phyloP scores from a whole-genome alignment of 92 coral and sea anemone species.

The Nematostella vectensis region DNA sequence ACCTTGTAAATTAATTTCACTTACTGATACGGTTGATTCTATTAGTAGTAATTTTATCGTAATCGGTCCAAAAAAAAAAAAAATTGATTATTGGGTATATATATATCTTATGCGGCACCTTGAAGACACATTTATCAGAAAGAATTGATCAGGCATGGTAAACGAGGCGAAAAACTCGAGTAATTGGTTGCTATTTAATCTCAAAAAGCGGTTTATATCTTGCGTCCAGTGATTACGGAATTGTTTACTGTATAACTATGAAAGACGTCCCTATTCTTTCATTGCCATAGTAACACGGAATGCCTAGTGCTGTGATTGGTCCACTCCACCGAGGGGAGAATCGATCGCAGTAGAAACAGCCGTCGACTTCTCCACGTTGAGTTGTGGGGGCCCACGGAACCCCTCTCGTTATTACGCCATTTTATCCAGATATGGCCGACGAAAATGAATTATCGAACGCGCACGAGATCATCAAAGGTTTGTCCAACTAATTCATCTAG shows the following conservation, averaged over 20 bases:
- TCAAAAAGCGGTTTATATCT: neutral
- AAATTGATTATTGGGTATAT: too few species aligned
- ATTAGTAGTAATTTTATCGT: too few species aligned
- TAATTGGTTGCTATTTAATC: neutral
- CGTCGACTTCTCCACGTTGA: constrained; percentile 4
- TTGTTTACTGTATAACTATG: constrained; percentile 4
- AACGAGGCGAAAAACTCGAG: too few species aligned
- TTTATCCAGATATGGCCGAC: constrained; percentile 75
- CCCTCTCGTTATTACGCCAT: constrained; percentile 28
- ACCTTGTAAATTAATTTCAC: too few species aligned
- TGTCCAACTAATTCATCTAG: neutral
- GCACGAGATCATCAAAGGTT: constrained; percentile 85
- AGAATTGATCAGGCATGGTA: too few species aligned
- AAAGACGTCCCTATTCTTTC: constrained; percentile 20
- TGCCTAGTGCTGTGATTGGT: constrained; percentile 59
- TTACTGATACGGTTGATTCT: too few species aligned
- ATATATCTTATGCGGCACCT: too few species aligned
- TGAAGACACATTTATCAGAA: too few species aligned
- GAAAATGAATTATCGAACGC: constrained; percentile 82
- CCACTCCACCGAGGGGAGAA: constrained; percentile 2
- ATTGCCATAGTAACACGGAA: constrained; percentile 43
- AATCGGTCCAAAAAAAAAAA: too few species aligned
- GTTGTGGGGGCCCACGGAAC: too few species aligned
- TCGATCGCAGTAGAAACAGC: constrained; percentile 23
- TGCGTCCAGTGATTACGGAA: neutral